These are phyloP conservation scores for Bolborhynchus lineola DNA, from an alignment of 2,113 vertebrate species.

Conservation along the genomic window DNA sequence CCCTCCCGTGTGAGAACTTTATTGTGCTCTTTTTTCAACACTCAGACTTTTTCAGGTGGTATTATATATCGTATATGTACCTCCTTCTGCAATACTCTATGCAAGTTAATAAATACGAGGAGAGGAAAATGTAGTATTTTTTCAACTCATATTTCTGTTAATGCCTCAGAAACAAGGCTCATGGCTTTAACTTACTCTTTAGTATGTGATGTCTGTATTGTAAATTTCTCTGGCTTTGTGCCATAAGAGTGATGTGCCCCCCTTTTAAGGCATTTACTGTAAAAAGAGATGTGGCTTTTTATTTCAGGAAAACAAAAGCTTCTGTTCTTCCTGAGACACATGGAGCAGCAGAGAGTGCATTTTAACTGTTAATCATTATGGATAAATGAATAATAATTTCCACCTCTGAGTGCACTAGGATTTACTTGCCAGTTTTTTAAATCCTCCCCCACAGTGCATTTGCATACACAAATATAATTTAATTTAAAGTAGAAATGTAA, in stretches of 20 bases:
- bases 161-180: background rate
- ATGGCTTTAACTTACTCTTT: background rate
- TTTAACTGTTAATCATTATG: slow-evolving; percentile 65
- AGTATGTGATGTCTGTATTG: background rate
- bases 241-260: background rate
- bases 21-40: background rate
- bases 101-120: background rate
- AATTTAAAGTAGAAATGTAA: slow-evolving; percentile 50
- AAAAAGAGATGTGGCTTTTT: slow-evolving; percentile 65
- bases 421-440: slow-evolving; percentile 38
- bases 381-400: slow-evolving; percentile 63
- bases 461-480: slow-evolving; percentile 42
- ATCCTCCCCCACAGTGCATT: slow-evolving; percentile 3
- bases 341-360: slow-evolving; percentile 40
- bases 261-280: slow-evolving; percentile 59
- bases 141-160: background rate
- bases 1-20: background rate
- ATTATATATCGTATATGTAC: background rate
- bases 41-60: background rate
- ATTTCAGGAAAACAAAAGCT: slow-evolving; percentile 63
- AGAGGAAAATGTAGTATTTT: background rate
- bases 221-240: slow-evolving; percentile 48
- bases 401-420: slow-evolving; percentile 28
- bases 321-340: slow-evolving; percentile 55
- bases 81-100: background rate